Percentiles rank a stretch among this genome's conserved stretches.
phyloP scores from a whole-genome alignment of 2,797 vertebrate genomes.

The Apodemus agrarius region DNA sequence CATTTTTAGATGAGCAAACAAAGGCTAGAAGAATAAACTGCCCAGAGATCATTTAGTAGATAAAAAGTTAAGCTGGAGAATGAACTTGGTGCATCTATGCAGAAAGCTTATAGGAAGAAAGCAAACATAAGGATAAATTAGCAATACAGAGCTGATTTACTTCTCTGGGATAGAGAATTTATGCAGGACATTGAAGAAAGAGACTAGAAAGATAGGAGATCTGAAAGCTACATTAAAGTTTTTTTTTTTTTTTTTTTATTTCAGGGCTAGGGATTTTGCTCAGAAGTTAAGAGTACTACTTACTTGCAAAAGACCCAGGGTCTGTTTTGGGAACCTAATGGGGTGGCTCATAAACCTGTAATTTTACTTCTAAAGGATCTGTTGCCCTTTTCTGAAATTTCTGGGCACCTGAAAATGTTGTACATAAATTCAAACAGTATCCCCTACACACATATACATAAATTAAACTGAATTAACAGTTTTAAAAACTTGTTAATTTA shows the following conservation, averaged over 20 bases:
- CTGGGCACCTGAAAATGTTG: not conserved
- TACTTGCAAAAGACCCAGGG: not conserved
- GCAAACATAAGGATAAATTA: not conserved
- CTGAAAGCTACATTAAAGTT: not conserved
- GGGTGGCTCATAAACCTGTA: not conserved
- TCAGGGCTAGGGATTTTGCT: not conserved
- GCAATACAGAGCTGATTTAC: not conserved
- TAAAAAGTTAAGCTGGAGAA: not conserved
- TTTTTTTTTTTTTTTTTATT: conserved; percentile 21
- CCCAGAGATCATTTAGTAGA: not conserved
- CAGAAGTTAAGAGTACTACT: not conserved
- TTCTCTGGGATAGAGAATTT: not conserved
- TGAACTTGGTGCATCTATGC: not conserved
- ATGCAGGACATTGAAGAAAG: not conserved
- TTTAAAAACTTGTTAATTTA: not conserved
- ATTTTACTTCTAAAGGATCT: not conserved
- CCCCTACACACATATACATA: not conserved
- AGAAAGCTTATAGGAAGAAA: not conserved
- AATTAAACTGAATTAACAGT: not conserved
- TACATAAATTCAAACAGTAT: not conserved
- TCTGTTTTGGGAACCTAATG: not conserved
- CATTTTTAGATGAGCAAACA: not conserved
- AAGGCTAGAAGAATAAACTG: not conserved
- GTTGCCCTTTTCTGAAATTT: not conserved
- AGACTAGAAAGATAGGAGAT: not conserved